phyloP scores from a whole-genome alignment of 1,140 invertebrate species.

The Drosophila dunni region DNA sequence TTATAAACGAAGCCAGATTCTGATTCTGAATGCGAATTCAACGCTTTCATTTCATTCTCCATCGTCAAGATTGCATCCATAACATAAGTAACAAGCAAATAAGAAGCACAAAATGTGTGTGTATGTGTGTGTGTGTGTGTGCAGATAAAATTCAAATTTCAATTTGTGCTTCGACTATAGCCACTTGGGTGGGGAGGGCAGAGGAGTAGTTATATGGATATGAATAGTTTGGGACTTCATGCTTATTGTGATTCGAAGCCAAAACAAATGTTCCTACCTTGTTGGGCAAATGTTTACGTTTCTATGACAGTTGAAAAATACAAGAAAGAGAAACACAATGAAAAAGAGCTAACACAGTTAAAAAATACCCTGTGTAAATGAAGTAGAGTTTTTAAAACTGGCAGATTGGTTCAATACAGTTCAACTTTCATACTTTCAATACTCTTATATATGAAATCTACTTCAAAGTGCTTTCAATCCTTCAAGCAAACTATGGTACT shows the following conservation, averaged over 20 bases:
- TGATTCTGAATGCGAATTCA: conserved; percentile 48
- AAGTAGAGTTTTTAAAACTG: too few species aligned
- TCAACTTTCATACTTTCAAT: too few species aligned
- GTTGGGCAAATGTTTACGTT: conserved; percentile 76
- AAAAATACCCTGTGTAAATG: too few species aligned
- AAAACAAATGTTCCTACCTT: conserved; percentile 81
- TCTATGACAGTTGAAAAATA: neutral
- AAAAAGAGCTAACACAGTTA: conserved; percentile 8
- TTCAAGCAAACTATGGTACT: too few species aligned
- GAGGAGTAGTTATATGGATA: conserved; percentile 1
- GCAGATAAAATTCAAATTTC: conserved; percentile 80
- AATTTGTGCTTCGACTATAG: conserved; percentile 68
- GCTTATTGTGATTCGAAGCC: conserved; percentile 73
- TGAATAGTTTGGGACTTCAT: conserved; percentile 43
- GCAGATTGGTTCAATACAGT: too few species aligned
- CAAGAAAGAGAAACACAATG: conserved; percentile 6
- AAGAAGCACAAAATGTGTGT: conserved; percentile 70
- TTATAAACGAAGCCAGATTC: conserved; percentile 57
- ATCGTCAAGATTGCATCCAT: conserved; percentile 3
- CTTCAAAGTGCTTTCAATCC: too few species aligned
- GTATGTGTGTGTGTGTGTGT: conserved; percentile 49
- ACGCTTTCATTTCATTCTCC: neutral
- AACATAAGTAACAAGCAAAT: conserved; percentile 59
- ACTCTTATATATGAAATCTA: too few species aligned
- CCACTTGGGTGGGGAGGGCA: neutral